phyloP scores from a whole-genome alignment of 1,140 invertebrate genomes.

The Drosophila albomicans region DNA sequence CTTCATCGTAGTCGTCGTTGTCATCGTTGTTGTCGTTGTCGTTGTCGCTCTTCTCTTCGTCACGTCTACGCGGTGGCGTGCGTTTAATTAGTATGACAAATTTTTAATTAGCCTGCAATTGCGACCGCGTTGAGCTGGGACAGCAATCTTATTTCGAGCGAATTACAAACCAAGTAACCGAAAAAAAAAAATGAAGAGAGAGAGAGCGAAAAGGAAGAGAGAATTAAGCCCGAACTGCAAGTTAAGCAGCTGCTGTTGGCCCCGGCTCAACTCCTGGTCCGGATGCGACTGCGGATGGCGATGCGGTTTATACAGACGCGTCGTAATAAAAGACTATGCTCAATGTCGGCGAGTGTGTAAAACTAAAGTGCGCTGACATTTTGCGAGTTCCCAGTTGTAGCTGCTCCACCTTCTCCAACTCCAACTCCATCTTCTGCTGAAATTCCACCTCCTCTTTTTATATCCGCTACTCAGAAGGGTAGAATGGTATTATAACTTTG shows the following conservation, averaged over 20 bases:
- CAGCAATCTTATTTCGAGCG: constrained; percentile 75
- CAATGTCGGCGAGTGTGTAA: constrained; percentile 80
- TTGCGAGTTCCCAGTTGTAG: constrained; percentile 51
- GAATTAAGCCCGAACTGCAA: constrained; percentile 43
- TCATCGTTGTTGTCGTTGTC: constrained; percentile 4
- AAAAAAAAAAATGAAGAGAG: constrained; percentile 15
- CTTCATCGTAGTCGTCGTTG: not conserved
- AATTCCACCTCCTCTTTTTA: no score
- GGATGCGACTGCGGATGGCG: constrained; percentile 47
- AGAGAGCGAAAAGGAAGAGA: not conserved
- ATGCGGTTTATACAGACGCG: constrained; percentile 35
- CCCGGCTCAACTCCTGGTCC: constrained; percentile 20
- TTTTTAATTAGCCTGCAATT: constrained; percentile 82
- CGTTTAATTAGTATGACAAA: constrained; percentile 83
- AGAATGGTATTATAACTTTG: no score
- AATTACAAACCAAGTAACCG: constrained; percentile 61
- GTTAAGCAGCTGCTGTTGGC: constrained; percentile 68
- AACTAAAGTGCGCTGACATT: constrained; percentile 76
- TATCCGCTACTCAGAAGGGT: no score
- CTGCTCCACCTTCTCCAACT: not conserved
- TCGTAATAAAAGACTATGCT: constrained; percentile 78
- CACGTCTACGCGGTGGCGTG: constrained; percentile 49
- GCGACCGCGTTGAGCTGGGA: constrained; percentile 62
- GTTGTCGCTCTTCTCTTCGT: constrained; percentile 23
- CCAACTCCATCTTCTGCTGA: not conserved